Percentiles rank a stretch among this genome's conserved stretches.
phyloP scores from a whole-genome alignment of 2,797 vertebrate species.

The Eremophila alpestris region DNA sequence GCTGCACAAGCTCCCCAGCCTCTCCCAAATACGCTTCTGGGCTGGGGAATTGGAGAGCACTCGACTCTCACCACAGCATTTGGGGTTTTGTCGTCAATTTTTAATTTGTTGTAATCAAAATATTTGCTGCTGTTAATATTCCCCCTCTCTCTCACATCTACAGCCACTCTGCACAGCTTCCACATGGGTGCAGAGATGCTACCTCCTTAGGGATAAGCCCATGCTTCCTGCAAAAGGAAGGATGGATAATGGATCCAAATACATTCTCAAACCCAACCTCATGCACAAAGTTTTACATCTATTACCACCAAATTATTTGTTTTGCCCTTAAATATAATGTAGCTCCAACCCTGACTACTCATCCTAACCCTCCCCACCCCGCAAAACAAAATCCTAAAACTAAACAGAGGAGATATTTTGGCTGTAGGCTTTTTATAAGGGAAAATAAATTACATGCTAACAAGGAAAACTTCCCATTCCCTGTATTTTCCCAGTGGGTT shows the following conservation, averaged over 20 bases:
- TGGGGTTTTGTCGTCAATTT: accelerated
- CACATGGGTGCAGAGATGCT: neutral
- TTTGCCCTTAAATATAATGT: neutral
- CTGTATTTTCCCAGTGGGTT: neutral
- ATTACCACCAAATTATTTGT: neutral
- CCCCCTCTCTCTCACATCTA: no score
- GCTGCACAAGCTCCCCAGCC: neutral
- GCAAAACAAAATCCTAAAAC: neutral
- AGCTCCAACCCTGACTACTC: neutral
- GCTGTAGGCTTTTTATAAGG: neutral
- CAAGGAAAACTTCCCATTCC: neutral
- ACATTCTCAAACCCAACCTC: neutral
- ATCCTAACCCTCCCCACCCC: neutral
- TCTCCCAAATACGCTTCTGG: accelerated
- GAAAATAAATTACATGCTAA: neutral
- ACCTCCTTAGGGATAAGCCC: neutral
- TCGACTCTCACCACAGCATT: accelerated
- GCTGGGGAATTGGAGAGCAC: neutral
- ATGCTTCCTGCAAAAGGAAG: neutral
- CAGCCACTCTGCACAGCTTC: neutral
- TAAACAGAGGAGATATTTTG: neutral
- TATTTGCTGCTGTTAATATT: neutral
- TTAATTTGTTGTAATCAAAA: neutral
- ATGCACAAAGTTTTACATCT: neutral
- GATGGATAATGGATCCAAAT: neutral